Evolutionary conservation across 2,888 invertebrate genomes (phyloP).

Genomic region (Agapostemon virescens): DNA sequence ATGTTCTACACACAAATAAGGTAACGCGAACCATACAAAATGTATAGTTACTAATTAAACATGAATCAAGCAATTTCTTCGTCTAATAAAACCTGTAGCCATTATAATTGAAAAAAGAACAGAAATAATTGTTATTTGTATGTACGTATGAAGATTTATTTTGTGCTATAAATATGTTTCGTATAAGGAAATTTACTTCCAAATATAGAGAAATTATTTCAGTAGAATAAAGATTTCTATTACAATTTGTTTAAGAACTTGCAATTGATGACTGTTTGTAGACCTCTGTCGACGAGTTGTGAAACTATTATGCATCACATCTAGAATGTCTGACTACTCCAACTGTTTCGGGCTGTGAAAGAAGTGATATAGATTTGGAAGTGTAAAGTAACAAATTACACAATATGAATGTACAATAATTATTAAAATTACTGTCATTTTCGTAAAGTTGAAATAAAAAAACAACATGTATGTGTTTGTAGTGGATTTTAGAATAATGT

Average conservation of each 20-base stretch:
- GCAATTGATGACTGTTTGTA: background rate
- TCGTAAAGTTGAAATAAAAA: conserved; percentile 26
- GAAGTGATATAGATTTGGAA: conserved; percentile 48
- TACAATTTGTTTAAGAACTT: background rate
- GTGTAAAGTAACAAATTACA: conserved; percentile 21
- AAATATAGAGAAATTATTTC: background rate
- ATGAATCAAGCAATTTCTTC: background rate
- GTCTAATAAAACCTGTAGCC: background rate
- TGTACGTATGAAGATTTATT: background rate
- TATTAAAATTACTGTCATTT: conserved; percentile 40
- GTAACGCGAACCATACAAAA: background rate
- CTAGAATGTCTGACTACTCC: conserved; percentile 37
- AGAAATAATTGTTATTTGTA: background rate
- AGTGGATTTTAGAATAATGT: conserved; percentile 9
- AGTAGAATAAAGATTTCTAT: background rate
- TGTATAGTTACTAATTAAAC: background rate
- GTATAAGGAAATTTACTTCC: background rate
- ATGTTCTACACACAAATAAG: background rate
- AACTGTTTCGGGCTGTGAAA: conserved; percentile 58
- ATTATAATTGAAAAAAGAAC: background rate
- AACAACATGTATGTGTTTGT: conserved; percentile 25
- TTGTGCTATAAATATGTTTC: background rate
- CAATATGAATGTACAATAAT: conserved; percentile 33
- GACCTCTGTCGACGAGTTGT: conserved; percentile 3
- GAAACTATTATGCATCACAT: background rate